Base-by-base conservation (phyloP, 2,888 invertebrate species). In the Coecobrya sp. region DNA sequence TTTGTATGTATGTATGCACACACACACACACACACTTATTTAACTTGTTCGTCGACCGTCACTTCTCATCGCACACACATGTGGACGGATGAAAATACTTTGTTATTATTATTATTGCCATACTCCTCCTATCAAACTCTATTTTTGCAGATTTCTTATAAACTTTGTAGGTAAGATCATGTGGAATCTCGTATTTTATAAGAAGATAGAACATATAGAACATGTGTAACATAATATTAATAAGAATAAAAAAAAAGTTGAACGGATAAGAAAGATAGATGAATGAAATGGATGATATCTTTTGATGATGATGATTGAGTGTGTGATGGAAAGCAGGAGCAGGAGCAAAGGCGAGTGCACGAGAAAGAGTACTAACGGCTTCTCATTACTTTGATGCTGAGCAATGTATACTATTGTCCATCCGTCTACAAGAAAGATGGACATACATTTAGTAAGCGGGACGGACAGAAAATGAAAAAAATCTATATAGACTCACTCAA, bases 301-400 rank as follows among this genome's bases (percentile, higher is more conserved):
- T 73, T 73, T 68, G 86, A 76, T 87, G 79, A 86, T 73, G 42
- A 22, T 79, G 87, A 76, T 76, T 73, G 76, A 76, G 76, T 49
- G 76, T 76, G 87, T 79, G 87, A 87, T 87, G 87, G 87, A 87
- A 79, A 79, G 87, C 59, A 87, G 79, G 0, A 81, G 42, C n/a
- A 36, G 42, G 1, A 73, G 25, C n/a, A 73, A 65, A 73, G 45
- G 73, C 73, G 45, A 45, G 73, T 73, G 73, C 16, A n/a, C 19
- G 5, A 19, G 19, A 59, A 19, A 11, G 22, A 19, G 19, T 19
- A 5, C 19, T 59, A n/a, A n/a, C n/a, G n/a, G 59, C 59, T 59
- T 59, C 22, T 59, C 59, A n/a, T 59, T 59, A 59, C 22, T 59
- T 19, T 59, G 7, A 3, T n/a, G 19, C 59, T 59, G 36, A 36